phyloP scores from a whole-genome alignment of 2,888 invertebrate genomes.

The Argynnis bischoffii region DNA sequence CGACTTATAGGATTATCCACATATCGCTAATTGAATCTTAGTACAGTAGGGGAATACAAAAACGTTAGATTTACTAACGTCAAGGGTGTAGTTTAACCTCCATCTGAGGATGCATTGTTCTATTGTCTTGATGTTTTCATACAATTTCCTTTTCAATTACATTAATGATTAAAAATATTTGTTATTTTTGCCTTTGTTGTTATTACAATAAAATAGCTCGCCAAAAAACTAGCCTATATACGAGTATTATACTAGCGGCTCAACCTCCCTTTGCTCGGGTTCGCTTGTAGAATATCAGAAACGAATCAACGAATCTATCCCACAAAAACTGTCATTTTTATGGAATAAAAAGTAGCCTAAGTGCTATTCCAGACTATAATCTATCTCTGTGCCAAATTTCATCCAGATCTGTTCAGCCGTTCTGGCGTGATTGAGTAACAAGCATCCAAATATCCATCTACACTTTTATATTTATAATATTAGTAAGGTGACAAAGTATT shows the following conservation, averaged over 20 bases:
- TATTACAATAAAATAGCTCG: no score
- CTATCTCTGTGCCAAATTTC: no score
- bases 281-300: no score
- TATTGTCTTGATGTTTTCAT: conserved; percentile 6
- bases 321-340: neutral
- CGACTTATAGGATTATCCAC: conserved; percentile 69
- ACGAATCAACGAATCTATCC: no score
- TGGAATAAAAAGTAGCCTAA: conserved; percentile 2
- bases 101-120: conserved; percentile 15
- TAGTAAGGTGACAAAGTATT: no score
- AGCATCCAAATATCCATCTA: no score
- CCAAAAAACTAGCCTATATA: no score
- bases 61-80: conserved; percentile 38
- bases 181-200: neutral
- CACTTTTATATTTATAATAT: no score
- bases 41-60: conserved; percentile 48
- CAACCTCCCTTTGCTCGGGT: no score
- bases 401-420: no score
- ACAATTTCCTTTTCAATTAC: conserved; percentile 14
- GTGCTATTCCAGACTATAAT: neutral
- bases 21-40: conserved; percentile 73
- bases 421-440: no score
- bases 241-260: no score
- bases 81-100: conserved; percentile 15
- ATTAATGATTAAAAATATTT: conserved; percentile 3